Percentiles rank a stretch among this genome's conserved stretches.
Evolutionary conservation across 2,888 invertebrate genomes (phyloP).

Genomic region (Diaperis boleti): DNA sequence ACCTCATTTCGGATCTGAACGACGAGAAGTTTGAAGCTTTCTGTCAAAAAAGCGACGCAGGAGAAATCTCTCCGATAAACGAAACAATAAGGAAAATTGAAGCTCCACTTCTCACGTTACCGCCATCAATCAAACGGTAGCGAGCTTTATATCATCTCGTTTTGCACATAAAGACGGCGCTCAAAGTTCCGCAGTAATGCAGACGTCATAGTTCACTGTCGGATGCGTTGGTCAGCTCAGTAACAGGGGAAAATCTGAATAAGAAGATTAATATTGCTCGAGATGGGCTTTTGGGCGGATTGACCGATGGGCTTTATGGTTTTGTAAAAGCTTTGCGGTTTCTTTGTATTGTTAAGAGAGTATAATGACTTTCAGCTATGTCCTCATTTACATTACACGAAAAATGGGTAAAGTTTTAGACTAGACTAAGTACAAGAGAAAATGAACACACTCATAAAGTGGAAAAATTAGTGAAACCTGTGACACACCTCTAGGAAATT

Average conservation of each 20-base stretch:
- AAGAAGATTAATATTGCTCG: conserved; percentile 21
- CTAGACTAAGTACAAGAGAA: too few relatives aligned
- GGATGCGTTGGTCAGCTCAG: conserved; percentile 7
- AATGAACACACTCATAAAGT: too few relatives aligned
- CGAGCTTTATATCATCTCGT: conserved; percentile 1
- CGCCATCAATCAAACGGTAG: conserved; percentile 12
- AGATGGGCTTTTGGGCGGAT: background rate
- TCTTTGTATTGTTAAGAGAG: too few relatives aligned
- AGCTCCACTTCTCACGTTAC: conserved; percentile 6
- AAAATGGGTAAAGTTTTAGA: too few relatives aligned
- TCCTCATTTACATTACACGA: too few relatives aligned
- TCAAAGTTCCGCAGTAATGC: background rate
- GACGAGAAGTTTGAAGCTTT: background rate
- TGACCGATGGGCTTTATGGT: background rate
- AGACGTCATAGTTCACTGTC: conserved; percentile 20
- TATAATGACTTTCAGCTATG: too few relatives aligned
- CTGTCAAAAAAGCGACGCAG: background rate
- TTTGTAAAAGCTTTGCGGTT: too few relatives aligned
- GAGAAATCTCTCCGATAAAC: background rate
- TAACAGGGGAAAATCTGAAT: conserved; percentile 11
- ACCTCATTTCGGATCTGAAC: conserved; percentile 37
- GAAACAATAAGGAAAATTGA: background rate
- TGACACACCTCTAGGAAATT: too few relatives aligned
- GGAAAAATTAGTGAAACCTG: too few relatives aligned
- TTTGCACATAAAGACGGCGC: conserved; percentile 9